These are phyloP conservation scores for Temnothorax curvispinosus DNA, from an alignment of 1,140 invertebrate genomes.

Conservation along the genomic window DNA sequence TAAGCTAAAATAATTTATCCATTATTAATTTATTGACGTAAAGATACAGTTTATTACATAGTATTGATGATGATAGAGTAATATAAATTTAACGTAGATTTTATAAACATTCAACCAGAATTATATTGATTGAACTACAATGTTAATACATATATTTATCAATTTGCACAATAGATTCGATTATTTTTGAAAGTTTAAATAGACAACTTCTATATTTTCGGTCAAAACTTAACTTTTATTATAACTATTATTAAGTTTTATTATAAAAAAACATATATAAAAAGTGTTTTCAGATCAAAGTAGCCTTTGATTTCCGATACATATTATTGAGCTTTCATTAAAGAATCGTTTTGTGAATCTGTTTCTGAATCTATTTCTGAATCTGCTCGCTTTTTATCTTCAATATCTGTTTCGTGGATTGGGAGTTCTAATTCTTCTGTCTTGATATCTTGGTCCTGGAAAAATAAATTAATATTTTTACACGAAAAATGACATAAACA, in stretches of 20 bases:
- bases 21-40: background rate
- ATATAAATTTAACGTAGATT: background rate
- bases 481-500: background rate
- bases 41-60: background rate
- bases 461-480: slow-evolving; percentile 42
- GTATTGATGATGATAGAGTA: background rate
- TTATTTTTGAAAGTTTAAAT: background rate
- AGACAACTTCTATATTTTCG: background rate
- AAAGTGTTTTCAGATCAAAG: background rate
- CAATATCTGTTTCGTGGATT: background rate
- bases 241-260: background rate
- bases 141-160: slow-evolving; percentile 18
- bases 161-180: background rate
- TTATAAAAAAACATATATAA: background rate
- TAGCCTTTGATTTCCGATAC: background rate
- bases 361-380: background rate
- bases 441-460: slow-evolving; percentile 34
- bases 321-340: background rate
- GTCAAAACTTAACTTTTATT: background rate
- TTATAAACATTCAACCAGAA: background rate
- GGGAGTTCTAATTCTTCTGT: background rate
- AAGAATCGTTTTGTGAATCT: background rate
- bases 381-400: background rate
- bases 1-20: background rate
- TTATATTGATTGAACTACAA: background rate